Percentiles rank a stretch among this genome's conserved stretches.
phyloP scores from a whole-genome alignment of 2,888 invertebrate genomes.

The Lasioglossum figueresi region DNA sequence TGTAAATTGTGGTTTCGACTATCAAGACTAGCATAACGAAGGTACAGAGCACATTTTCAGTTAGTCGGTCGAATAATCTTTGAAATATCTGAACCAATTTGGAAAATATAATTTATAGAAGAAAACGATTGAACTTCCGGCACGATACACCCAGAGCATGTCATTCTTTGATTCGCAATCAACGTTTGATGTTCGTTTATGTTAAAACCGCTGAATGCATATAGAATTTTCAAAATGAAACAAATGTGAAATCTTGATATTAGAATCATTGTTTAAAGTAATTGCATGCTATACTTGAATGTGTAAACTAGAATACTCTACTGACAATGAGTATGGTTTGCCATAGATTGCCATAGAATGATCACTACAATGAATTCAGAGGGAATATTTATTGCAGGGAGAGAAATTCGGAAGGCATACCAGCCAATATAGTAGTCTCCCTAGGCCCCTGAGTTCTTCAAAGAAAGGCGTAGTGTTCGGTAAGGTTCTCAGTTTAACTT shows the following conservation, averaged over 20 bases:
- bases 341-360: neutral
- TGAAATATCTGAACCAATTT: neutral
- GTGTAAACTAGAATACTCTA: neutral
- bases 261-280: neutral
- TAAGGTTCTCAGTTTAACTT: slow-evolving; percentile 84
- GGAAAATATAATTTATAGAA: no score
- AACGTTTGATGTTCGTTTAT: no score
- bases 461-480: slow-evolving; percentile 91
- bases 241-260: neutral
- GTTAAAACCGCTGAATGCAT: no score
- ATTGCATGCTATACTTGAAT: neutral
- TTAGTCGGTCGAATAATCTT: neutral
- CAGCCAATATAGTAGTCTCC: slow-evolving; percentile 91
- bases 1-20: neutral
- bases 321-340: neutral
- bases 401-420: slow-evolving; percentile 82
- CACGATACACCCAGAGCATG: no score
- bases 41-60: neutral
- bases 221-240: no score
- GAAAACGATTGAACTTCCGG: no score
- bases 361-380: neutral
- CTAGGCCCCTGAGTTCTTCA: slow-evolving; percentile 86
- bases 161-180: no score
- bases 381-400: slow-evolving; percentile 70
- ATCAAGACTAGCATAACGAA: neutral